Percentiles rank a stretch among this genome's conserved stretches.
Evolutionary conservation across 2,797 vertebrate genomes (phyloP).

Genomic region (Carcharodon carcharias): DNA sequence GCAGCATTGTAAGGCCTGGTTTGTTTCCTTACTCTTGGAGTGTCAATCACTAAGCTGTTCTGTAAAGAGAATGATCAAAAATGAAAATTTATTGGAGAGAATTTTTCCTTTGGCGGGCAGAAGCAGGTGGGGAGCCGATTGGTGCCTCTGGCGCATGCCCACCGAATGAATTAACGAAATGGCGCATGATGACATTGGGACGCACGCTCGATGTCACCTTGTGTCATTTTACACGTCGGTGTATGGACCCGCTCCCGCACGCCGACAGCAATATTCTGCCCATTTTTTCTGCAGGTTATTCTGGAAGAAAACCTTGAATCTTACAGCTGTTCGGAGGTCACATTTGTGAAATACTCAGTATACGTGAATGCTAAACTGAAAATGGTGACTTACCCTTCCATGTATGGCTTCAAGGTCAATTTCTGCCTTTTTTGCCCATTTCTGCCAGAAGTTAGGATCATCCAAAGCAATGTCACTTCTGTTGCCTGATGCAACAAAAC

Average conservation of each 20-base stretch:
- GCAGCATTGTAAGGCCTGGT: slow-evolving; percentile 92
- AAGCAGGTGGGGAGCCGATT: too few relatives aligned
- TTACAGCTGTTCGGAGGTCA: not conserved
- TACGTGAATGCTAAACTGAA: not conserved
- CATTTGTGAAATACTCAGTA: not conserved
- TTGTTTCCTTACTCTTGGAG: slow-evolving; percentile 90
- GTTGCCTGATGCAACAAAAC: slow-evolving; percentile 96
- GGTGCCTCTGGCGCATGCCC: too few relatives aligned
- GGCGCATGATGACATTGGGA: too few relatives aligned
- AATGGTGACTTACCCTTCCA: slow-evolving; percentile 76
- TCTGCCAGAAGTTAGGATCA: slow-evolving; percentile 99
- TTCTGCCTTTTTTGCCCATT: slow-evolving; percentile 97
- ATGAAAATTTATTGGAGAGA: not conserved
- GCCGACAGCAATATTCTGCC: not conserved
- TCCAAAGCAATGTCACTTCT: slow-evolving; percentile 96
- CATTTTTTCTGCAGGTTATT: not conserved
- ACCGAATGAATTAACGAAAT: too few relatives aligned
- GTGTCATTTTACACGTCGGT: too few relatives aligned
- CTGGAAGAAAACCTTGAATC: not conserved
- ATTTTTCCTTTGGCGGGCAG: too few relatives aligned
- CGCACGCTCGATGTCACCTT: too few relatives aligned
- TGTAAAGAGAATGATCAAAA: slow-evolving; percentile 48
- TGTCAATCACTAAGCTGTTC: slow-evolving; percentile 98
- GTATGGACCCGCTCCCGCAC: too few relatives aligned
- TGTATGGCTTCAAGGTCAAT: slow-evolving; percentile 88